Evolutionary conservation across 2,797 vertebrate species (phyloP).

Genomic region (Pampus argenteus): DNA sequence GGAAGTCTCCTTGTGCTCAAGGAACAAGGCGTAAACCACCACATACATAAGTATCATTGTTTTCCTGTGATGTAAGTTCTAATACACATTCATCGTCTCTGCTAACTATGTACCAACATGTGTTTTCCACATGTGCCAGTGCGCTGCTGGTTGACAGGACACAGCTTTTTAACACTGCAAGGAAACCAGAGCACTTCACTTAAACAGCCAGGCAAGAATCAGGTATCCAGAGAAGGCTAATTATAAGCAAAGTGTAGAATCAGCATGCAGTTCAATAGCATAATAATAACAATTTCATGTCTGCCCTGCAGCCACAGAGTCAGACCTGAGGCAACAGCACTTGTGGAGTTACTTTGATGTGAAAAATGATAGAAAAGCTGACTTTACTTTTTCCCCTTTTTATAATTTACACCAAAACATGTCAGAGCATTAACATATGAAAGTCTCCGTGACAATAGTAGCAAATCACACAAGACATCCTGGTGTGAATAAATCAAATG

Average conservation of each 20-base stretch:
- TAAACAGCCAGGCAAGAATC: constrained; percentile 54
- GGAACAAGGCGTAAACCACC: constrained; percentile 12
- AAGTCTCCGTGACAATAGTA: constrained; percentile 67
- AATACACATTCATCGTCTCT: constrained; percentile 20
- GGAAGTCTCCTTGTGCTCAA: not conserved
- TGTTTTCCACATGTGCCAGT: constrained; percentile 62
- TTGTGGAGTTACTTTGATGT: constrained; percentile 85
- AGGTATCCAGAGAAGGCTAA: constrained; percentile 76
- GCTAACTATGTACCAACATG: constrained; percentile 40
- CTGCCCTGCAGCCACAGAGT: constrained; percentile 80
- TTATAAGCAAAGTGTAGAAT: constrained; percentile 80
- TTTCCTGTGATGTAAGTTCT: not conserved
- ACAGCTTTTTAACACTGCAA: constrained; percentile 36
- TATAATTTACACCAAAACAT: constrained; percentile 74
- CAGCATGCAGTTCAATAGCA: constrained; percentile 82
- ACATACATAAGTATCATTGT: not conserved
- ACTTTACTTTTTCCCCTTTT: constrained; percentile 72
- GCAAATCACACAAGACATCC: constrained; percentile 59
- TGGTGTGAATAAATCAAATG: constrained; percentile 63
- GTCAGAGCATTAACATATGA: constrained; percentile 77
- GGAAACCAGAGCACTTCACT: constrained; percentile 53
- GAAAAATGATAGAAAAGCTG: constrained; percentile 82
- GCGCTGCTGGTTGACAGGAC: constrained; percentile 50
- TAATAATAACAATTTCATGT: constrained; percentile 87
- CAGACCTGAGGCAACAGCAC: constrained; percentile 79